These are phyloP conservation scores for Auanema sp. DNA, from an alignment of 2,888 invertebrate genomes.

Conservation along the genomic window DNA sequence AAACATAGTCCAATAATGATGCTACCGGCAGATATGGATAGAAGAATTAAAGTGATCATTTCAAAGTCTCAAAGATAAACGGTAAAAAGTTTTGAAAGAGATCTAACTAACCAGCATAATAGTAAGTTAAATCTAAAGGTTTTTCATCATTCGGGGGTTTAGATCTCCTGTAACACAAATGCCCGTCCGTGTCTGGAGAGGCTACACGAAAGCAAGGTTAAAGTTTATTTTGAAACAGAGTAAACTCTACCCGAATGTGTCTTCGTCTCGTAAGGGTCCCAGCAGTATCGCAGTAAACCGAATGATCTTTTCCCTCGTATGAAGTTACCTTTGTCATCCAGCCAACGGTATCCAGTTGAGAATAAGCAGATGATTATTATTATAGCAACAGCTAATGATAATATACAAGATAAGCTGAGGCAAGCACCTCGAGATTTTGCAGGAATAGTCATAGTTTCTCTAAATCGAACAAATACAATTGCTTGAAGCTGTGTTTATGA, in stretches of 20 bases:
- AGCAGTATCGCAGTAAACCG: constrained; percentile 47
- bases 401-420: constrained; percentile 10
- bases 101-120: too few relatives aligned
- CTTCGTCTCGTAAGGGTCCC: constrained; percentile 25
- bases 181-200: too few relatives aligned
- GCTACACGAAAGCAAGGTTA: too few relatives aligned
- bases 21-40: constrained; percentile 26
- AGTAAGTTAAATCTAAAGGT: too few relatives aligned
- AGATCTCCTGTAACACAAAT: too few relatives aligned
- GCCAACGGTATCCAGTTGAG: constrained; percentile 35
- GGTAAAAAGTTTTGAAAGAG: not conserved
- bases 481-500: too few relatives aligned
- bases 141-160: too few relatives aligned
- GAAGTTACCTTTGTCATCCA: constrained; percentile 19
- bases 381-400: constrained; percentile 21
- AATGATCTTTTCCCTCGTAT: constrained; percentile 30
- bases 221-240: not conserved
- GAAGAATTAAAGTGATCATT: constrained; percentile 38
- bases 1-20: constrained; percentile 36
- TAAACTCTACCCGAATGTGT: constrained; percentile 19
- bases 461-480: not conserved
- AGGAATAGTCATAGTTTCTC: constrained; percentile 12
- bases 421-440: constrained; percentile 8
- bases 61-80: constrained; percentile 40
- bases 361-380: constrained; percentile 31